phyloP scores from a whole-genome alignment of 1,140 invertebrate genomes.

The Harlomillsia oculata region DNA sequence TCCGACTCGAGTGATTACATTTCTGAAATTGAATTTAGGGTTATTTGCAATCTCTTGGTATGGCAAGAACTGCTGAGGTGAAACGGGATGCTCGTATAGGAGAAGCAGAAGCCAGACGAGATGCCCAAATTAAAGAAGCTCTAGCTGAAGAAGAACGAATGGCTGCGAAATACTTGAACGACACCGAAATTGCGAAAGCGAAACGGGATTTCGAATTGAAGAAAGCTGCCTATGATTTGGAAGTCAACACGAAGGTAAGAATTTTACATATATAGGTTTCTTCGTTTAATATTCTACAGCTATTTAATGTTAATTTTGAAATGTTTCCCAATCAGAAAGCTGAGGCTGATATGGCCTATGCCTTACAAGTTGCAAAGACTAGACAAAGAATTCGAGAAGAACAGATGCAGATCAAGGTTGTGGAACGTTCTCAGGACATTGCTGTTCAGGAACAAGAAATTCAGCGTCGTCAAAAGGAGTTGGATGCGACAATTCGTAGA shows the following conservation, averaged over 20 bases:
- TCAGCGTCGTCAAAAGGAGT: constrained; percentile 68
- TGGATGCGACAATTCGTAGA: constrained; percentile 79
- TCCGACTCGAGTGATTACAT: background rate
- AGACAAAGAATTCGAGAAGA: constrained; percentile 93
- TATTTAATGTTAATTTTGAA: background rate
- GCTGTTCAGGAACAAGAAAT: constrained; percentile 83
- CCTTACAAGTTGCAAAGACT: constrained; percentile 78
- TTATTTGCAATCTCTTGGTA: constrained; percentile 86
- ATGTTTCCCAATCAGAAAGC: constrained; percentile 53
- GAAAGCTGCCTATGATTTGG: constrained; percentile 91
- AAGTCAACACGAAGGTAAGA: constrained; percentile 84
- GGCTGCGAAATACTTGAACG: constrained; percentile 64
- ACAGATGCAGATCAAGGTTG: constrained; percentile 90
- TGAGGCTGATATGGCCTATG: constrained; percentile 88
- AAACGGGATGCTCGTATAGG: constrained; percentile 92
- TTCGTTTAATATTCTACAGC: background rate
- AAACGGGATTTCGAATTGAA: constrained; percentile 93
- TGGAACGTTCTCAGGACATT: constrained; percentile 87
- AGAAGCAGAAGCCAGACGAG: constrained; percentile 82
- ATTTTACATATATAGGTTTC: background rate
- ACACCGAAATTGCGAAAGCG: constrained; percentile 90
- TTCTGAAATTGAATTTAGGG: constrained; percentile 51
- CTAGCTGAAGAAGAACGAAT: constrained; percentile 93
- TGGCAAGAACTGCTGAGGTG: constrained; percentile 91
- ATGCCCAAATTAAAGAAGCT: constrained; percentile 83